phyloP scores from a whole-genome alignment of 2,888 invertebrate genomes.

The Bedellia somnulentella region DNA sequence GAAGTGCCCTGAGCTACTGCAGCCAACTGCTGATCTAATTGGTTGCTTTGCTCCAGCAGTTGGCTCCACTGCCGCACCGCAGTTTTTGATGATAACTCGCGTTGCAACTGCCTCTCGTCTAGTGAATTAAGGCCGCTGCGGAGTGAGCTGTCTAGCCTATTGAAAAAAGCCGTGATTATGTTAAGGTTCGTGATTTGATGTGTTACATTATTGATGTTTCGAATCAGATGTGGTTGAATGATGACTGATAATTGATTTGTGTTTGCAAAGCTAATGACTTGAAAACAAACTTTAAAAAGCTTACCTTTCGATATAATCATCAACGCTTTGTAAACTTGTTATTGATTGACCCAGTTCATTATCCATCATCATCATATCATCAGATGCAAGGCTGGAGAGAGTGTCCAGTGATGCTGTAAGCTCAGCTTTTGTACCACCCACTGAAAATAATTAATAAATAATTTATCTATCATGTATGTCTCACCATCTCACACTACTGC shows the following conservation, averaged over 20 bases:
- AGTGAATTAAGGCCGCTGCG: constrained; percentile 51
- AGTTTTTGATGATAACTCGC: constrained; percentile 43
- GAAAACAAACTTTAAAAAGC: no score
- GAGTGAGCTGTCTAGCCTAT: constrained; percentile 47
- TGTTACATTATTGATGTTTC: no score
- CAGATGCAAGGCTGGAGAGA: constrained; percentile 83
- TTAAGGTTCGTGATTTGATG: no score
- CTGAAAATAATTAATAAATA: constrained; percentile 18
- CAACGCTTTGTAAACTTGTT: constrained; percentile 58
- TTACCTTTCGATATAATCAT: constrained; percentile 61
- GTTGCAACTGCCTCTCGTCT: constrained; percentile 47
- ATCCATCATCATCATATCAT: constrained; percentile 87
- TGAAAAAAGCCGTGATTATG: background rate
- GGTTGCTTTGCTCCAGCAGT: constrained; percentile 43
- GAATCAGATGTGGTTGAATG: no score
- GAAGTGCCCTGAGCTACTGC: constrained; percentile 49
- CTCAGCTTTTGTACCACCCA: constrained; percentile 44
- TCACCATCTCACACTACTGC: no score
- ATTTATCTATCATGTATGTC: no score
- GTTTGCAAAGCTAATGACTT: no score
- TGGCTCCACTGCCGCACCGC: constrained; percentile 53
- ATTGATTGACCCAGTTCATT: constrained; percentile 69
- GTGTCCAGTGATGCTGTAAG: constrained; percentile 77
- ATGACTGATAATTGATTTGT: no score
- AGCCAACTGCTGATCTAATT: constrained; percentile 43